phyloP scores from a whole-genome alignment of 2,888 invertebrate species.

The Gryllus longicercus region DNA sequence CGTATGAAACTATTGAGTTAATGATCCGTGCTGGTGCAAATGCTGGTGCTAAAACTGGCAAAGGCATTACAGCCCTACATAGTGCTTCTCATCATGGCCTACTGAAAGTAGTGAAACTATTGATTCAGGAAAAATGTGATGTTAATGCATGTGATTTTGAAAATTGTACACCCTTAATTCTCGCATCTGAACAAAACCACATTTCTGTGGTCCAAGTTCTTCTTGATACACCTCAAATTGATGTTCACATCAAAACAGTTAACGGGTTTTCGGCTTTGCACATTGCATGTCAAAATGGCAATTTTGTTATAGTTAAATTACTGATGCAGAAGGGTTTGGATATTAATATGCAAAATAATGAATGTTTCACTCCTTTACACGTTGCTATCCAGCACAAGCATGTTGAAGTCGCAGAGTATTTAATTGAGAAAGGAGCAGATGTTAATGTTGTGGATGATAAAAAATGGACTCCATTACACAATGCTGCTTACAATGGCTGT shows the following conservation, averaged over 20 bases:
- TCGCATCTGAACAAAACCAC: background rate
- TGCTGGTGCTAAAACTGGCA: background rate
- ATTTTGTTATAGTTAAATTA: background rate
- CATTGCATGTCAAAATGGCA: background rate
- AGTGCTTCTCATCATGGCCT: background rate
- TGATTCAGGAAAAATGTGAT: background rate
- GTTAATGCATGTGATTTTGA: background rate
- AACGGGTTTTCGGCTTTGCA: background rate
- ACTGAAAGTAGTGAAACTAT: background rate
- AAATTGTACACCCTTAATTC: background rate
- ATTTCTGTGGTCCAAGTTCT: background rate
- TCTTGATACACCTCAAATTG: background rate
- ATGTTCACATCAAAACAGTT: background rate
- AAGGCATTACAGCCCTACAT: background rate
- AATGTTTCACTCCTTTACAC: background rate
- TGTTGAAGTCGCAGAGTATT: background rate
- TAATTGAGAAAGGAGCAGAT: conserved; percentile 11
- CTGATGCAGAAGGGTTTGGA: background rate
- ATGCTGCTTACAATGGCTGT: background rate
- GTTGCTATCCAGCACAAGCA: background rate
- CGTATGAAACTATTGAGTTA: background rate
- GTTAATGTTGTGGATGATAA: background rate
- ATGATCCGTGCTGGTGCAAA: background rate
- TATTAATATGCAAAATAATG: background rate
- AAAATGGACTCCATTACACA: background rate